Conservation (phyloP, 1,140 invertebrate species). For the Drosophila simulans region DNA sequence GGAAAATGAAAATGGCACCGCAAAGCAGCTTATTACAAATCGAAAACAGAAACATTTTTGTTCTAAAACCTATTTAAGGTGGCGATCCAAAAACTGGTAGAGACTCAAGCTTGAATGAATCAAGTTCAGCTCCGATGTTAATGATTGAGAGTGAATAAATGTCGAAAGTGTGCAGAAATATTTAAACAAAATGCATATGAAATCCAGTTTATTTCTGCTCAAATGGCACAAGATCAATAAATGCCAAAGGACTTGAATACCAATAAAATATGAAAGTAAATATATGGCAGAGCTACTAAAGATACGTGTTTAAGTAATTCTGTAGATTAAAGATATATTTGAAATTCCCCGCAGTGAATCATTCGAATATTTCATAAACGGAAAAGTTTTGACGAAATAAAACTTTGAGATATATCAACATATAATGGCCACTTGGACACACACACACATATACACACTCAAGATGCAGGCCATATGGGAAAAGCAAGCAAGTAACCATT, state of each 20-base stretch:
- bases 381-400: slow-evolving; percentile 3
- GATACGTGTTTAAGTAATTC: neutral
- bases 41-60: slow-evolving; percentile 21
- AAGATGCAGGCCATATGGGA: slow-evolving; percentile 1
- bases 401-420: slow-evolving; percentile 1
- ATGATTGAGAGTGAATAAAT: slow-evolving; percentile 1
- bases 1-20: slow-evolving; percentile 48
- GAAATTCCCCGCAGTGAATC: neutral
- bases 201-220: neutral
- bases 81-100: slow-evolving; percentile 28
- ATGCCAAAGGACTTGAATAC: neutral
- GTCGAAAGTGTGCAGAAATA: slow-evolving; percentile 11
- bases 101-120: slow-evolving; percentile 12
- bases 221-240: neutral
- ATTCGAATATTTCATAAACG: neutral
- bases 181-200: neutral
- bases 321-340: neutral
- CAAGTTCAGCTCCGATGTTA: slow-evolving; percentile 9
- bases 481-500: slow-evolving; percentile 13
- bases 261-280: too few species aligned
- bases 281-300: neutral
- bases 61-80: slow-evolving; percentile 24
- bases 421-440: slow-evolving; percentile 3
- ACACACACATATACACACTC: neutral
- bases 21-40: slow-evolving; percentile 36